A percentile compares a stretch with the other conserved stretches of the same genome.
phyloP scores from a whole-genome alignment of 2,797 vertebrate species.

The Sebastolobus altivelis region DNA sequence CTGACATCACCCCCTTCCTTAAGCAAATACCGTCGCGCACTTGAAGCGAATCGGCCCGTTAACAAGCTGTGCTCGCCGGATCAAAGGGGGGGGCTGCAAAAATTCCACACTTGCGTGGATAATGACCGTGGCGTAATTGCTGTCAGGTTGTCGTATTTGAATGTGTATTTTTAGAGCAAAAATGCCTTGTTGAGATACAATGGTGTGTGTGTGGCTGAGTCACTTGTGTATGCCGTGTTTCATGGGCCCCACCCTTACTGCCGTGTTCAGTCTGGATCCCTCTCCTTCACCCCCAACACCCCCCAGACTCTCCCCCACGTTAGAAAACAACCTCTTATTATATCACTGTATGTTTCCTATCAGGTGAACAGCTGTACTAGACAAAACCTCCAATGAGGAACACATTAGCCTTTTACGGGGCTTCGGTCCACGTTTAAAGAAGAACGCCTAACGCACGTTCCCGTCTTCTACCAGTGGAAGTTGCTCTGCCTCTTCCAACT shows the following conservation, averaged over 20 bases:
- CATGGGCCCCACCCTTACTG: constrained; percentile 24
- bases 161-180: constrained; percentile 37
- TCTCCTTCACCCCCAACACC: constrained; percentile 16
- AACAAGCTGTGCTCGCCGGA: constrained; percentile 39
- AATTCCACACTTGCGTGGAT: constrained; percentile 23
- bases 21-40: constrained; percentile 38
- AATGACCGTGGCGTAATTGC: constrained; percentile 48
- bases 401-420: constrained; percentile 29
- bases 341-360: constrained; percentile 45
- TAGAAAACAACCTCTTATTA: constrained; percentile 42
- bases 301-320: constrained; percentile 6
- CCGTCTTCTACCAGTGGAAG: constrained; percentile 12
- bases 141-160: constrained; percentile 50
- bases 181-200: constrained; percentile 17
- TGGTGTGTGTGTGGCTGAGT: constrained; percentile 23
- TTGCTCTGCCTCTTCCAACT: constrained; percentile 19
- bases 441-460: neutral
- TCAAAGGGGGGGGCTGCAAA: constrained; percentile 45
- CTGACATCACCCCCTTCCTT: constrained; percentile 61
- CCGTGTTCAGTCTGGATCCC: constrained; percentile 21
- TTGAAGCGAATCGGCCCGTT: constrained; percentile 42
- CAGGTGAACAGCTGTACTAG: constrained; percentile 34
- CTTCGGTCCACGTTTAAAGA: neutral
- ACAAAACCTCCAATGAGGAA: constrained; percentile 32
- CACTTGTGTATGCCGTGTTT: constrained; percentile 44